phyloP scores from a whole-genome alignment of 2,113 vertebrate species.

The Rhinoderma darwinii region DNA sequence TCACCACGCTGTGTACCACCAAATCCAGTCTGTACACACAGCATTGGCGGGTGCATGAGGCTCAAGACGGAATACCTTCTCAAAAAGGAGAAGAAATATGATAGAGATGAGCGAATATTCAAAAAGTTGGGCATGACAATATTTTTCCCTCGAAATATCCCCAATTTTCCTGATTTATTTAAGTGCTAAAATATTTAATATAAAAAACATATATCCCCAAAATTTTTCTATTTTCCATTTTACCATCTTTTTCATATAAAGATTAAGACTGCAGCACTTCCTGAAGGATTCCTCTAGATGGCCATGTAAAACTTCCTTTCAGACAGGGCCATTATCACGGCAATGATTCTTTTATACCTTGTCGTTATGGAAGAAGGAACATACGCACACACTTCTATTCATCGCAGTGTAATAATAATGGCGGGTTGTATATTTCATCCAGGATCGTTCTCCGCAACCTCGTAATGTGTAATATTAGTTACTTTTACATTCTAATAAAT shows the following conservation, averaged over 20 bases:
- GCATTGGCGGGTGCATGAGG: too few species aligned
- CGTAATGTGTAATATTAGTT: background rate
- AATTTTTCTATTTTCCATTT: background rate
- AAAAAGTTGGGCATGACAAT: too few species aligned
- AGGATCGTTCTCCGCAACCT: background rate
- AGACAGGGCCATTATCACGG: background rate
- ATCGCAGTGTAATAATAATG: background rate
- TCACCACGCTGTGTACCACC: too few species aligned
- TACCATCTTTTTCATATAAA: background rate
- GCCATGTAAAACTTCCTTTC: constrained; percentile 48
- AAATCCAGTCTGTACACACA: too few species aligned
- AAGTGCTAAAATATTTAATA: background rate
- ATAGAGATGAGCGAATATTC: too few species aligned
- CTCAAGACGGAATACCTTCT: too few species aligned
- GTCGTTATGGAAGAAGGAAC: background rate
- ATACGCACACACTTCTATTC: background rate
- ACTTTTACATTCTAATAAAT: constrained; percentile 5
- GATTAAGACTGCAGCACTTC: background rate
- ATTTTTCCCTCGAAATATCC: too few species aligned
- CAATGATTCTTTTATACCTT: background rate
- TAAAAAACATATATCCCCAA: background rate
- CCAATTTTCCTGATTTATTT: background rate
- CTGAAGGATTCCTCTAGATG: constrained; percentile 50
- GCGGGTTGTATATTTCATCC: background rate
- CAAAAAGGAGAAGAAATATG: too few species aligned